Evolutionary conservation across 2,113 vertebrate species (phyloP).

Genomic region (Tyto alba): DNA sequence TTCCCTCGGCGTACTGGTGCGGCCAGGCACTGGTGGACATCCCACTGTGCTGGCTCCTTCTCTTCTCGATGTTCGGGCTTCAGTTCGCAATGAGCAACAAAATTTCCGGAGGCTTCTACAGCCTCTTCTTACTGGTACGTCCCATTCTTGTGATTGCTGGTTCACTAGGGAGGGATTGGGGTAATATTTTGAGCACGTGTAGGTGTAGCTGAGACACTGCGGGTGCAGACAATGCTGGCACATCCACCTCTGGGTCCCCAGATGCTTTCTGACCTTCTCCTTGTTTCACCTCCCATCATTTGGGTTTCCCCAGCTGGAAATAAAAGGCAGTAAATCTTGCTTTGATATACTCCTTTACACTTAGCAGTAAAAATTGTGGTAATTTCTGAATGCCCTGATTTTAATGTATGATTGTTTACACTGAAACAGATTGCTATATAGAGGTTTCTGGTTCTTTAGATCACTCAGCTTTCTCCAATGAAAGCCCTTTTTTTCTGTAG

Average conservation of each 20-base stretch:
- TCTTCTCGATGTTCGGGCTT: constrained; percentile 73
- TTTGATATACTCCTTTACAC: neutral
- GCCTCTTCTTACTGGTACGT: neutral
- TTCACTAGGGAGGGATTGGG: neutral
- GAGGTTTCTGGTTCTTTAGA: neutral
- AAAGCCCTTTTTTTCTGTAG: constrained; percentile 8
- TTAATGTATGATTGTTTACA: neutral
- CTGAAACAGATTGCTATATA: accelerated
- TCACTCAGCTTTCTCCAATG: neutral
- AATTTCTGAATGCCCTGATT: neutral
- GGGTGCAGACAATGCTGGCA: neutral
- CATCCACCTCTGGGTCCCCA: neutral
- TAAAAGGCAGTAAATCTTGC: neutral
- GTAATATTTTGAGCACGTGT: neutral
- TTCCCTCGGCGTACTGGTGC: constrained; percentile 87
- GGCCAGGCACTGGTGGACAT: constrained; percentile 84
- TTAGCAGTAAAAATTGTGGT: neutral
- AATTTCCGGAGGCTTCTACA: accelerated
- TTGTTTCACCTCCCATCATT: neutral
- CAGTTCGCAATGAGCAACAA: neutral
- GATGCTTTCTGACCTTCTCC: neutral
- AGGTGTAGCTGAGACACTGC: neutral
- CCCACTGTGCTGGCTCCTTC: constrained; percentile 79
- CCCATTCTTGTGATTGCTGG: neutral
- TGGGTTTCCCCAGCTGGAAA: neutral